Percentiles rank a stretch among this genome's conserved stretches.
These are phyloP conservation scores for Setophaga petechia DNA, from an alignment of 2,113 vertebrate genomes.

Conservation along the genomic window DNA sequence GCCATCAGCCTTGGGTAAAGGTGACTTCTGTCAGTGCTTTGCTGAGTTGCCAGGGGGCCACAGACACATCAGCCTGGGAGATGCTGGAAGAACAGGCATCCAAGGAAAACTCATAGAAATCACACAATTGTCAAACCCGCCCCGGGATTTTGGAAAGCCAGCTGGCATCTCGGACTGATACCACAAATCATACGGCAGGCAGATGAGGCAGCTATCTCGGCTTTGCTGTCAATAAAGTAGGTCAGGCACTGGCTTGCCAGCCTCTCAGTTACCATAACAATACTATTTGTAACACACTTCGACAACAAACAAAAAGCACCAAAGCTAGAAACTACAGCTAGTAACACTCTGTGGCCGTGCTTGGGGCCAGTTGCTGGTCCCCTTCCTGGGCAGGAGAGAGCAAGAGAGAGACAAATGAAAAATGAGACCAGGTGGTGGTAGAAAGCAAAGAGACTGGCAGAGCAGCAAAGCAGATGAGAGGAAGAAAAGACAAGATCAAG, in stretches of 20 bases:
- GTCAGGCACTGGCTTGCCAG: neutral
- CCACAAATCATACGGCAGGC: neutral
- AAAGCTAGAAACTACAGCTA: neutral
- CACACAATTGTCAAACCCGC: neutral
- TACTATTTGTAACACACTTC: neutral
- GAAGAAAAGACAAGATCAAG: neutral
- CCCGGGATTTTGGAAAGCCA: neutral
- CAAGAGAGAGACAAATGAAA: neutral
- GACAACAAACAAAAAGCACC: neutral
- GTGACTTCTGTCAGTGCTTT: neutral
- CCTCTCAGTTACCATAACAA: neutral
- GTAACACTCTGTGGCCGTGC: rapidly evolving
- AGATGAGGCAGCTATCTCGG: neutral
- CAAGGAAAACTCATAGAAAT: neutral
- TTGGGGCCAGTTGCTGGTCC: rapidly evolving
- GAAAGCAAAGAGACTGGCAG: neutral
- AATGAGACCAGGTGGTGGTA: neutral
- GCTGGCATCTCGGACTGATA: neutral
- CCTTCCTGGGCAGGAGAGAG: neutral
- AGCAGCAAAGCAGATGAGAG: neutral
- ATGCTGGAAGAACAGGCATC: neutral
- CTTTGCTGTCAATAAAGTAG: neutral
- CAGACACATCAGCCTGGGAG: neutral
- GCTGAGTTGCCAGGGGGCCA: neutral
- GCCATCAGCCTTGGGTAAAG: neutral